phyloP scores from a whole-genome alignment of 2,797 vertebrate species.

The Sitta carolinensis region DNA sequence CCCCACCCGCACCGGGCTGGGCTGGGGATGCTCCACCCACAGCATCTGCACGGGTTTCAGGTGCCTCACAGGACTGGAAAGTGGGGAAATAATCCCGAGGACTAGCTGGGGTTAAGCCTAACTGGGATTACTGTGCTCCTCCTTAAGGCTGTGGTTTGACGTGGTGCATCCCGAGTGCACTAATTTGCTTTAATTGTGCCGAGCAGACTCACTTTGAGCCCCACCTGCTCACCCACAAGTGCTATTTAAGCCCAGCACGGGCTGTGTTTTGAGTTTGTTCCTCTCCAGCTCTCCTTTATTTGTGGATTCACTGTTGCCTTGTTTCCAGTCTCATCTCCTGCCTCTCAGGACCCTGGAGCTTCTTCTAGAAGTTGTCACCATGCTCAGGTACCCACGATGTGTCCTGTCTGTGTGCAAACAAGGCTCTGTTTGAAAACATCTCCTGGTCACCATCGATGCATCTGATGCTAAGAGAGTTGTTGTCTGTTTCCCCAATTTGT shows the following conservation, averaged over 20 bases:
- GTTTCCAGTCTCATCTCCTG: neutral
- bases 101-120: neutral
- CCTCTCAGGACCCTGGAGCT: neutral
- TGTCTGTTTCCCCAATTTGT: neutral
- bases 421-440: neutral
- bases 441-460: rapidly evolving
- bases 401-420: neutral
- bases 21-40: too few species aligned
- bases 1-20: rapidly evolving
- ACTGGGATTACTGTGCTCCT: neutral
- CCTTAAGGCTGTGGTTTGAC: neutral
- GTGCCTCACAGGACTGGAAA: neutral
- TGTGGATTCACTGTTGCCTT: rapidly evolving
- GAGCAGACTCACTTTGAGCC: neutral
- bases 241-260: neutral
- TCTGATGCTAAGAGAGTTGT: neutral
- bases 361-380: rapidly evolving
- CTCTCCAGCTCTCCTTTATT: rapidly evolving
- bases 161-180: neutral
- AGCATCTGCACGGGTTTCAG: neutral
- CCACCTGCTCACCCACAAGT: neutral
- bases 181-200: neutral
- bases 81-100: neutral
- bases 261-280: rapidly evolving
- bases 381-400: rapidly evolving